These are phyloP conservation scores for Tribolium freemani DNA, from an alignment of 2,888 invertebrate genomes.

Conservation along the genomic window DNA sequence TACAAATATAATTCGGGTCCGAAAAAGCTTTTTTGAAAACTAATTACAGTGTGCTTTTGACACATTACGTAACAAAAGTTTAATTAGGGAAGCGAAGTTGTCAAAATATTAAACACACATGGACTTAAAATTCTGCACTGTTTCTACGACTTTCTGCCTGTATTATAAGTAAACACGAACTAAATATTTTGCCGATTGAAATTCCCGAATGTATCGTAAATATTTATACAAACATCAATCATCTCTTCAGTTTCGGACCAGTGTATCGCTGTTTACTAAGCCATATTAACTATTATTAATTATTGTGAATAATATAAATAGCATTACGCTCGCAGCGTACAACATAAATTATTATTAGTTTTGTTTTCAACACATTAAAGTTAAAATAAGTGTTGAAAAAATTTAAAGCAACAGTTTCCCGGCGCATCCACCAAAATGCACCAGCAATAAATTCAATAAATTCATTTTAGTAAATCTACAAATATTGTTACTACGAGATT, in stretches of 20 bases:
- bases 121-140: too few relatives aligned
- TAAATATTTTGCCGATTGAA: slow-evolving; percentile 14
- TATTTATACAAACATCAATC: slow-evolving; percentile 36
- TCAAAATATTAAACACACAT: too few relatives aligned
- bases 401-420: neutral
- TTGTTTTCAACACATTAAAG: neutral
- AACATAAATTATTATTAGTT: neutral
- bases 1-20: too few relatives aligned
- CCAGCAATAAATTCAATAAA: too few relatives aligned
- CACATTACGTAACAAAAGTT: too few relatives aligned
- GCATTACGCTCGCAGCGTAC: neutral
- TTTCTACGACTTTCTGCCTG: neutral
- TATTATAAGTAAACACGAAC: neutral
- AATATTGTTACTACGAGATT: too few relatives aligned
- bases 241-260: slow-evolving; percentile 11
- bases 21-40: too few relatives aligned
- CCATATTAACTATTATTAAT: slow-evolving; percentile 19
- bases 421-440: slow-evolving; percentile 3
- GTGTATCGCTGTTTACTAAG: slow-evolving; percentile 12
- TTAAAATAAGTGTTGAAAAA: neutral
- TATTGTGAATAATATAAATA: slow-evolving; percentile 11
- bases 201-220: slow-evolving; percentile 37
- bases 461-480: too few relatives aligned
- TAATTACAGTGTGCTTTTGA: too few relatives aligned
- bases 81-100: too few relatives aligned